Conservation (phyloP, 2,888 invertebrate genomes). For the Saturnia japonica region DNA sequence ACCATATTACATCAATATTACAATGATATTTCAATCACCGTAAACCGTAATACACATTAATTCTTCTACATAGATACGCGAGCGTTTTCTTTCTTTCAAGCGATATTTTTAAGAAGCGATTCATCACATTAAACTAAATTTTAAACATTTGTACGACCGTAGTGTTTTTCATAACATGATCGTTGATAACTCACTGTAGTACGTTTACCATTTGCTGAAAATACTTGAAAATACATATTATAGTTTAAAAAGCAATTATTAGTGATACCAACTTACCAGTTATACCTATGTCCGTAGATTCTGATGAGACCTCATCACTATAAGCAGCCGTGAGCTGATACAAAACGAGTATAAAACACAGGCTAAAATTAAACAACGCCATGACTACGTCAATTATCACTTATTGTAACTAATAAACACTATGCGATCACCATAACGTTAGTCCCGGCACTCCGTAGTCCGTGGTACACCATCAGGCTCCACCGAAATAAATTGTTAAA, state of each 20-base stretch:
- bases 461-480: slow-evolving; percentile 49
- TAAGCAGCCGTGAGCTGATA: slow-evolving; percentile 64
- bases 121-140: neutral
- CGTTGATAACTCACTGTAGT: too few species aligned
- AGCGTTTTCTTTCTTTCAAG: too few species aligned
- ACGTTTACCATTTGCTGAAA: neutral
- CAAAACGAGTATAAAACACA: slow-evolving; percentile 68
- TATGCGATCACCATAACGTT: slow-evolving; percentile 58
- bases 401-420: slow-evolving; percentile 60
- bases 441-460: slow-evolving; percentile 31
- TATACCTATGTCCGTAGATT: slow-evolving; percentile 64
- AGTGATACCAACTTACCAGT: slow-evolving; percentile 50
- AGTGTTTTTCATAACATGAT: neutral
- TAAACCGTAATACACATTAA: neutral
- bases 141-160: neutral
- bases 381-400: slow-evolving; percentile 61
- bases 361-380: slow-evolving; percentile 72
- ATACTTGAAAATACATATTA: slow-evolving; percentile 4
- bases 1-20: slow-evolving; percentile 5
- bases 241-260: neutral
- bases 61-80: too few species aligned
- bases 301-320: slow-evolving; percentile 66
- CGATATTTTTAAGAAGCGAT: too few species aligned
- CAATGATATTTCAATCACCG: neutral
- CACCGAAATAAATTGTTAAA: slow-evolving; percentile 54